Base-by-base conservation (phyloP, 2,113 vertebrate genomes). In the Rhipidura dahli region DNA sequence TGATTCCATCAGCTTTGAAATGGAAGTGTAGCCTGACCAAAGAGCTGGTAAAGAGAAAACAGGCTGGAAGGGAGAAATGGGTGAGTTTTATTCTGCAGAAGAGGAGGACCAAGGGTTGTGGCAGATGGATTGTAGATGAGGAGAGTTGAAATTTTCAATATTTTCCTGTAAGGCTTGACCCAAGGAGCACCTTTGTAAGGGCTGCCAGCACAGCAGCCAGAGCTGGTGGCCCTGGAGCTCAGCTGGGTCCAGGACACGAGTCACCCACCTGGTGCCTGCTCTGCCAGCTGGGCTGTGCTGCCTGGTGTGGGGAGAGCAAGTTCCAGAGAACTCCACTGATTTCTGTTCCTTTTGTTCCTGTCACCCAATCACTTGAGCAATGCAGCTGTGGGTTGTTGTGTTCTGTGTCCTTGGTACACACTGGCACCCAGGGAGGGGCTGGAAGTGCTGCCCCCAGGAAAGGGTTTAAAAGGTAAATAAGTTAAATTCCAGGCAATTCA, bases 391-490 rank as follows among this genome's bases (percentile, higher is more conserved):
- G 9, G 22, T 1, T 7, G 0, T 6, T 44, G 6, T 6, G 6
- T 40, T 44, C 53, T 4, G 22, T 23, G 19, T 9, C 8, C 1
- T 7, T 11, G 19, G 35, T 2, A 5, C 27, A 0, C 2, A 2
- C n/a, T 1, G 4, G 4, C 28, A 0, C 2, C 23, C 2, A 3
- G 0, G 3, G 13, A 68, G 53, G 22, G 47, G 63, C 31, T 40
- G 35, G 2, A 45, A 37, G n/a, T 33, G 35, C 50, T 73, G 50
- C 60, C 19, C 51, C 56, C 51, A 3, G 33, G 40, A 7, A 47
- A 65, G 15, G 26, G 35, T 40, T 83, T 51, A 86, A 45, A 35
- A 40, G 37, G 13, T 4, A 39, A 83, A 5, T 3, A 11, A 61
- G 13, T n/a, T 17, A 17, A 39, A 71, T 73, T 60, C 17, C 11